Conservation (phyloP, 2,113 vertebrate genomes). For the Orcinus orca region DNA sequence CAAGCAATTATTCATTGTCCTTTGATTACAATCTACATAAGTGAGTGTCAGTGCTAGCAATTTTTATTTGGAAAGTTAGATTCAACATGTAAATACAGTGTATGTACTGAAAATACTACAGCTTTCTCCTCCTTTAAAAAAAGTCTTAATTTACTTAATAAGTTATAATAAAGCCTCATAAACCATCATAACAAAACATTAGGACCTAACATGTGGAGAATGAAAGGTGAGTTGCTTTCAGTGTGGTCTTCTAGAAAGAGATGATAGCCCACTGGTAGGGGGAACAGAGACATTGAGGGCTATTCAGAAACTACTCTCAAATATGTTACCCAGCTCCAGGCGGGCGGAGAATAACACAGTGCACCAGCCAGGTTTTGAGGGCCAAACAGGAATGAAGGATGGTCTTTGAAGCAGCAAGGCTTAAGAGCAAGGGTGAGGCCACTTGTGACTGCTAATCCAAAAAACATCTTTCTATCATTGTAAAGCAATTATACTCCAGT, state of each 20-base stretch:
- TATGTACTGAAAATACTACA: not conserved
- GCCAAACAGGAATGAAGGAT: not conserved
- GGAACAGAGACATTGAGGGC: not conserved
- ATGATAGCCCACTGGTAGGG: fast-evolving
- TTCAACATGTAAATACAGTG: not conserved
- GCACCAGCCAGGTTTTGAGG: fast-evolving
- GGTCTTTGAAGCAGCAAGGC: not conserved
- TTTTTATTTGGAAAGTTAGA: not conserved
- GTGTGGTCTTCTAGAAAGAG: not conserved
- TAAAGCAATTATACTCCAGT: no score
- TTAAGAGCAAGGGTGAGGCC: no score
- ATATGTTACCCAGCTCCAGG: no score
- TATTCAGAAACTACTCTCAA: not conserved
- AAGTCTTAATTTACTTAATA: not conserved
- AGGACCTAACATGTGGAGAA: not conserved
- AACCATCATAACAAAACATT: not conserved
- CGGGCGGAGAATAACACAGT: fast-evolving
- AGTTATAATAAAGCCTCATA: not conserved
- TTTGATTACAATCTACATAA: not conserved
- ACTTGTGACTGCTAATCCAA: fast-evolving
- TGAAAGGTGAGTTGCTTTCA: not conserved
- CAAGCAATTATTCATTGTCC: not conserved
- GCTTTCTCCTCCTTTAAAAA: not conserved
- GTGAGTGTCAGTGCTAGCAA: not conserved
- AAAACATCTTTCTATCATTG: not conserved